These are phyloP conservation scores for Pandion haliaetus DNA, from an alignment of 2,113 vertebrate genomes.

Conservation along the genomic window DNA sequence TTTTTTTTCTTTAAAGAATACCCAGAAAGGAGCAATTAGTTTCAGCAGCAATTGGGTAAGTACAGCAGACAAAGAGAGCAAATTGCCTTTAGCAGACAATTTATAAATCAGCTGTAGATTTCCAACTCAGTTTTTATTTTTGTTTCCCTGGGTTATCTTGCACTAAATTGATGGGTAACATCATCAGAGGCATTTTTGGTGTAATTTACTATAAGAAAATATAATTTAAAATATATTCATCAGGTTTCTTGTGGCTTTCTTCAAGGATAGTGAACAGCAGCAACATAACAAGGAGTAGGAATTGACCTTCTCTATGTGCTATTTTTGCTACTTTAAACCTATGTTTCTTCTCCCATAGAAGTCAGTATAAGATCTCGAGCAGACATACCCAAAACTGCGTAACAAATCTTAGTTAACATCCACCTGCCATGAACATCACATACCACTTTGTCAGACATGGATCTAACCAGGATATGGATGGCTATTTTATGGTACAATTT, in stretches of 20 bases:
- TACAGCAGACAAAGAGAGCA: constrained; percentile 56
- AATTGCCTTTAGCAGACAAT: constrained; percentile 55
- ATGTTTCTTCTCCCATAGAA: neutral
- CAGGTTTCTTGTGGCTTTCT: constrained; percentile 7
- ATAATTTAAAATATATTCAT: constrained; percentile 50
- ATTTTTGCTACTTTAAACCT: neutral
- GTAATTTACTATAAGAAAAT: constrained; percentile 7
- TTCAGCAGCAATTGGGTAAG: constrained; percentile 48
- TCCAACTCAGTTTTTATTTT: constrained; percentile 30
- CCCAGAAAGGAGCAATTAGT: constrained; percentile 63
- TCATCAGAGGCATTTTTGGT: neutral
- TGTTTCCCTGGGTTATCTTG: constrained; percentile 13
- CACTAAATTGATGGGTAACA: neutral
- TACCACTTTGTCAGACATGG: constrained; percentile 53
- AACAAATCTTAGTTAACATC: constrained; percentile 52
- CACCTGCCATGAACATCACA: constrained; percentile 33
- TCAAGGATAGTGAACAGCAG: neutral
- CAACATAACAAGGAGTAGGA: neutral
- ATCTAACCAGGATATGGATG: constrained; percentile 35
- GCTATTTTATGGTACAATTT: constrained; percentile 56
- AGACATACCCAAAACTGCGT: neutral
- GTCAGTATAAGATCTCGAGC: neutral
- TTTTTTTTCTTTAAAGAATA: neutral
- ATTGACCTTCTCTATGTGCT: neutral
- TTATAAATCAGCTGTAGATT: constrained; percentile 62